Conservation (phyloP, 2,888 invertebrate species). For the Tenthredo notha region DNA sequence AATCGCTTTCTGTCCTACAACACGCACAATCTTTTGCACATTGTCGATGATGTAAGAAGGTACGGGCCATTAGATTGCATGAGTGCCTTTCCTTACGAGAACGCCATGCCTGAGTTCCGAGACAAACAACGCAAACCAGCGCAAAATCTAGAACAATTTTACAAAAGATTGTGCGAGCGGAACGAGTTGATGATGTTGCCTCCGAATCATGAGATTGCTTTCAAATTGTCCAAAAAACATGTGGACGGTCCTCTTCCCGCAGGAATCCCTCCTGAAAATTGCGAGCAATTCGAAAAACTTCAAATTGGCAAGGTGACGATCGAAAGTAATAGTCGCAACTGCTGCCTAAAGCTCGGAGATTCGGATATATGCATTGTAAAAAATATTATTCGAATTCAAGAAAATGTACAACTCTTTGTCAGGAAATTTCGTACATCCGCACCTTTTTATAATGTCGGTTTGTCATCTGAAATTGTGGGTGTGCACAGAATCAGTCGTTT, state of each 20-base stretch:
- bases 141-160: slow-evolving; percentile 34
- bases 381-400: slow-evolving; percentile 13
- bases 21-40: slow-evolving; percentile 64
- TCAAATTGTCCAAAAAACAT: slow-evolving; percentile 11
- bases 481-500: neutral
- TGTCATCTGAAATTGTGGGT: neutral
- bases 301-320: slow-evolving; percentile 11
- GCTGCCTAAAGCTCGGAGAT: slow-evolving; percentile 10
- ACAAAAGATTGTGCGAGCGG: neutral
- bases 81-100: slow-evolving; percentile 60
- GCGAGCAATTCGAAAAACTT: neutral
- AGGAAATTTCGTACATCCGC: neutral
- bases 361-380: neutral
- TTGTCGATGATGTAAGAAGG: slow-evolving; percentile 61
- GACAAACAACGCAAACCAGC: neutral
- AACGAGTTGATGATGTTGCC: slow-evolving; percentile 12
- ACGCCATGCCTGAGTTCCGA: slow-evolving; percentile 13
- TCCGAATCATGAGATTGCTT: neutral
- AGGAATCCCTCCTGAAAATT: neutral
- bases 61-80: slow-evolving; percentile 63
- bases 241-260: slow-evolving; percentile 19
- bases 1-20: slow-evolving; percentile 62
- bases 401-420: neutral
- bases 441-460: slow-evolving; percentile 12
- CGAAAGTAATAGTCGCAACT: neutral